Base-by-base conservation (phyloP, 2,797 vertebrate genomes). In the Takifugu rubripes region DNA sequence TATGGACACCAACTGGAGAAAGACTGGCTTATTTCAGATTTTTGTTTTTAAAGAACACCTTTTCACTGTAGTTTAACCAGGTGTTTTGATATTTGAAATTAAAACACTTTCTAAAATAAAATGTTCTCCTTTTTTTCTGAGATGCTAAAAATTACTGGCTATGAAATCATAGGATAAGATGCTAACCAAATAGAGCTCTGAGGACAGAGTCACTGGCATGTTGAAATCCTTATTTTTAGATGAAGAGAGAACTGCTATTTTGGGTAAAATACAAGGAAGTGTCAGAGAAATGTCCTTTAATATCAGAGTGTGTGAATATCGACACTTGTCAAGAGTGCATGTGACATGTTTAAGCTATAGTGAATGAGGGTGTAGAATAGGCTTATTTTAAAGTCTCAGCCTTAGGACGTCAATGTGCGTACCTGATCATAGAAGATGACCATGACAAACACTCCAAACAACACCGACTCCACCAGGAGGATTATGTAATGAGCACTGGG, bases 381-480 rank as follows among this genome's bases (percentile, higher is more conserved):
- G 36, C 12, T 40, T 12, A 40, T 40, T 40, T 40, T 12, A 40
- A 12, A 40, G 12, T 40, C 14, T 40, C 36, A 40, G 36, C 36
- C 14, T 1, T 40, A 12, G 40, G 53, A n/a, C 50, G 44, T 47
- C 55, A 36, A 53, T 63, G 47, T 49, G 36, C 26, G 31, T 65
- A 94, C 93, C 93, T 94, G 93, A 68, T 94, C 93, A 42, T 94
- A 94, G 78, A 94, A 93, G 63, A 94, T 93, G 46, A 94, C 92
- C 72, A 88, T 90, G 63, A 93, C 92, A 25, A 94, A 94, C 5
- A 93, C 88, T 0, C 93, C 93, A 0, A 94, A 94, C 68, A 94
- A 56, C 57, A 93, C 85, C 0, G 92, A 93, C 84, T 94, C 93
- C 76, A 93, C 91, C 61, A 94, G 87, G 7, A 94, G 82, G 72